These are phyloP conservation scores for Otus sunia DNA, from an alignment of 2,113 vertebrate genomes.

Conservation along the genomic window DNA sequence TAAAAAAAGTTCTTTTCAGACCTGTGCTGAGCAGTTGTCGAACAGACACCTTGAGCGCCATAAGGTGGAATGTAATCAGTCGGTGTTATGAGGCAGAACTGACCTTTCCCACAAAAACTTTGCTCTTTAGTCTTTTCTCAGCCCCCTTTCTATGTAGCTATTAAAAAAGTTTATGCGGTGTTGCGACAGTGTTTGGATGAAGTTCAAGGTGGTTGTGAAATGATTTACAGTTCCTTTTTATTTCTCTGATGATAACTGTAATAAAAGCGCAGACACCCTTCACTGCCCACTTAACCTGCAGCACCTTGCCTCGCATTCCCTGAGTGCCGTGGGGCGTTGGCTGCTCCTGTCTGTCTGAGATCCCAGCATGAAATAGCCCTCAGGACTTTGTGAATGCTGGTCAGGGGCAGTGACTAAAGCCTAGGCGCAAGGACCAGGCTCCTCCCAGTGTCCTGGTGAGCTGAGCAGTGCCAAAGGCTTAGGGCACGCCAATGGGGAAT, in stretches of 20 bases:
- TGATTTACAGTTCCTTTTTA: neutral
- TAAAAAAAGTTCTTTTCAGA: neutral
- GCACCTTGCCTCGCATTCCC: neutral
- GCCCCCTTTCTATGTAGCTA: neutral
- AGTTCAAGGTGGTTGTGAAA: neutral
- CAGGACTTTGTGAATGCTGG: neutral
- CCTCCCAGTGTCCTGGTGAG: neutral
- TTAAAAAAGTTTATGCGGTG: neutral
- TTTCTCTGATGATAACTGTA: neutral
- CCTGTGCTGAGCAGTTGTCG: neutral
- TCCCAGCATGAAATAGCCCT: neutral
- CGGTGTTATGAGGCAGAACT: neutral
- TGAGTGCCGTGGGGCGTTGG: neutral
- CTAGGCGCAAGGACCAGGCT: neutral
- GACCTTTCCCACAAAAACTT: neutral
- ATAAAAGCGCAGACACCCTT: neutral
- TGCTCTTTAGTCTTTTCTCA: neutral
- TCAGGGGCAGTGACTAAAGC: neutral
- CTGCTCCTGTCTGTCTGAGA: neutral
- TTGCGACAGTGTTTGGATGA: neutral
- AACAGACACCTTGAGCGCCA: neutral
- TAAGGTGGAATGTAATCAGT: rapidly evolving
- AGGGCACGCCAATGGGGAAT: neutral
- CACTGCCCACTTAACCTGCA: neutral
- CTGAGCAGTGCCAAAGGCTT: neutral